Evolutionary conservation across 2,888 invertebrate genomes (phyloP).

Genomic region (Alviniconcha strummeri): DNA sequence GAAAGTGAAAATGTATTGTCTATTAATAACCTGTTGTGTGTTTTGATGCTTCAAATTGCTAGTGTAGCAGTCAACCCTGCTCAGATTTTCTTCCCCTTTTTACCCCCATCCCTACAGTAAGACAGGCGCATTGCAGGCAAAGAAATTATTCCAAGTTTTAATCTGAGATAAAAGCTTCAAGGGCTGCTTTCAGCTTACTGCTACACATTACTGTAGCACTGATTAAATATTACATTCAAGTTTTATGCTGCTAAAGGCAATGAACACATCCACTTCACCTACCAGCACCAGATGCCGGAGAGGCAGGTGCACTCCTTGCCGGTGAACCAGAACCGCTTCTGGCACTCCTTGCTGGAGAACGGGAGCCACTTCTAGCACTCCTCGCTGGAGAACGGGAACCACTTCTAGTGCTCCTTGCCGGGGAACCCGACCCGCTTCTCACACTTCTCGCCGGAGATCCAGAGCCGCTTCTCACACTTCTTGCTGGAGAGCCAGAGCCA

Average conservation of each 20-base stretch:
- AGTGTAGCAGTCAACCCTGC: too few species aligned
- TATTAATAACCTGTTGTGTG: too few species aligned
- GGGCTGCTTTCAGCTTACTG: too few species aligned
- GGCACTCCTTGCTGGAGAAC: constrained; percentile 37
- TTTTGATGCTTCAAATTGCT: too few species aligned
- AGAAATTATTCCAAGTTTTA: too few species aligned
- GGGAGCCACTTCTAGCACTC: constrained; percentile 31
- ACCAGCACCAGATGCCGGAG: constrained; percentile 34
- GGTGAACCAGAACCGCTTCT: constrained; percentile 44
- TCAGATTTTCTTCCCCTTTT: too few species aligned
- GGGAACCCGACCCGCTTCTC: constrained; percentile 43
- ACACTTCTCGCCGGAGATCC: not conserved
- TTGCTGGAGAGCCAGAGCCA: constrained; percentile 46
- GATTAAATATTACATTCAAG: too few species aligned
- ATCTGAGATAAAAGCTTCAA: too few species aligned
- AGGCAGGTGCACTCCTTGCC: constrained; percentile 37
- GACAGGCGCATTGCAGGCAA: too few species aligned
- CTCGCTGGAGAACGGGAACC: constrained; percentile 35
- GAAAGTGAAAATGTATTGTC: too few species aligned
- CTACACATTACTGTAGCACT: too few species aligned
- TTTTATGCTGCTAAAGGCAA: not conserved
- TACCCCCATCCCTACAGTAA: too few species aligned
- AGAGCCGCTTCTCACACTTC: constrained; percentile 33
- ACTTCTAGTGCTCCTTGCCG: constrained; percentile 39
- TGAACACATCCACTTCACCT: not conserved